Evolutionary conservation across 1,140 invertebrate genomes (phyloP), one percentile per base, ranked within the genome.

Genomic region (Drosophila auraria): DNA sequence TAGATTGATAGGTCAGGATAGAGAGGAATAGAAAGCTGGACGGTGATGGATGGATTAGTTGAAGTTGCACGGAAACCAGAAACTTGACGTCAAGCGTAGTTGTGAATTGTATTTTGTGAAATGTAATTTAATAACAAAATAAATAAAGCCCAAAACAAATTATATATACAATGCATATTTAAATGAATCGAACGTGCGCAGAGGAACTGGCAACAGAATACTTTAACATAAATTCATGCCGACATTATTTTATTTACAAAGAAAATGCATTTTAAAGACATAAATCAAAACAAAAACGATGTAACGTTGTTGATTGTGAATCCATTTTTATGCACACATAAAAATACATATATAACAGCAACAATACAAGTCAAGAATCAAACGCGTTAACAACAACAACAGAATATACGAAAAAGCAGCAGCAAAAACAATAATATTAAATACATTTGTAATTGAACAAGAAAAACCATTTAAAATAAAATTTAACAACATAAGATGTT

Each of bases 71-170:
- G 64, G 42, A 76, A 80, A 70, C 68, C 78, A 79, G 63, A 86
- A 82, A 90, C 86, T 90, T 86, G 79, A 75, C 76, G 80, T 89
- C 83, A 87, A 92, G 82, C 78, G 84, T 92, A 92, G 91, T 92
- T 92, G 91, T 92, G 91, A 92, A 91, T 90, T 92, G 91, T 92
- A 92, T 92, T 92, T 92, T 92, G 91, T 92, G 91, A 92, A 91
- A 91, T 81, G 84, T 89, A 90, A 89, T 89, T 87, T 89, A 89
- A 87, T 83, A 83, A 81, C 40, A 80, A 70, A 68, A 40, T 40
- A 83, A 87, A 82, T 66, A 69, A 80, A 72, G 70, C 59, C 58
- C 25, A 53, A 84, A 65, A 68, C 44, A 82, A 87, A 82, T 86
- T 84, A 84, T 89, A 89, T 90, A 89, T 82, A 90, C 84, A 89